A percentile compares a stretch with the other conserved stretches of the same genome.
These are phyloP conservation scores for Campylomormyrus numenius DNA, from an alignment of 2,113 vertebrate species.

Conservation along the genomic window DNA sequence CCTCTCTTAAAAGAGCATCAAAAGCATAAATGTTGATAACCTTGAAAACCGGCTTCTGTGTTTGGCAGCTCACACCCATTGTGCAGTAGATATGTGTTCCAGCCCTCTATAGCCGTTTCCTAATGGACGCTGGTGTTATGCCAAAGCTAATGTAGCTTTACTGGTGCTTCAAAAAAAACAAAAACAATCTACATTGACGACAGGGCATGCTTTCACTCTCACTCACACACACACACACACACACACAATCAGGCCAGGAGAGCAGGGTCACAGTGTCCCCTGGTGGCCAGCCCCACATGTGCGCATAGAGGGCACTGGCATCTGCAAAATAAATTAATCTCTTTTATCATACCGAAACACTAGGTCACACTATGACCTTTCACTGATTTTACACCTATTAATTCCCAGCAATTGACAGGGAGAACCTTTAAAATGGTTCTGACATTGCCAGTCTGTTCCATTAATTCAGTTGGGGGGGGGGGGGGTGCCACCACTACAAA, in stretches of 20 bases:
- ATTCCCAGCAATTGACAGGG: background rate
- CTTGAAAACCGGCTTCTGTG: background rate
- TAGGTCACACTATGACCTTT: background rate
- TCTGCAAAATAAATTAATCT: background rate
- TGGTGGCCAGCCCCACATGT: background rate
- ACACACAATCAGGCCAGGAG: background rate
- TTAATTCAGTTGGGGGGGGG: background rate
- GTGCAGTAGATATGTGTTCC: background rate
- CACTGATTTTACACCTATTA: background rate
- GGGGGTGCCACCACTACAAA: background rate
- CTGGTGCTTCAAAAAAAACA: background rate
- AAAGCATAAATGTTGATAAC: background rate
- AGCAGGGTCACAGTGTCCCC: conserved; percentile 1
- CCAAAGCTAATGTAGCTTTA: background rate
- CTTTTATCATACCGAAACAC: background rate
- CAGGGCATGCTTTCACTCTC: background rate
- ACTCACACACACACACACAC: background rate
- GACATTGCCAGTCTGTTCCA: background rate
- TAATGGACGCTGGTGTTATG: background rate
- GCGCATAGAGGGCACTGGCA: background rate
- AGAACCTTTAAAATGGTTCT: background rate
- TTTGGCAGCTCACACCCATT: background rate
- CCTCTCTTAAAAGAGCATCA: background rate
- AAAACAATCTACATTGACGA: background rate
- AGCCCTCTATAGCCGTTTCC: background rate